Percentiles rank a stretch among this genome's conserved stretches.
These are phyloP conservation scores for Sarcophaga caerulescens DNA, from an alignment of 2,888 invertebrate species.

Conservation along the genomic window DNA sequence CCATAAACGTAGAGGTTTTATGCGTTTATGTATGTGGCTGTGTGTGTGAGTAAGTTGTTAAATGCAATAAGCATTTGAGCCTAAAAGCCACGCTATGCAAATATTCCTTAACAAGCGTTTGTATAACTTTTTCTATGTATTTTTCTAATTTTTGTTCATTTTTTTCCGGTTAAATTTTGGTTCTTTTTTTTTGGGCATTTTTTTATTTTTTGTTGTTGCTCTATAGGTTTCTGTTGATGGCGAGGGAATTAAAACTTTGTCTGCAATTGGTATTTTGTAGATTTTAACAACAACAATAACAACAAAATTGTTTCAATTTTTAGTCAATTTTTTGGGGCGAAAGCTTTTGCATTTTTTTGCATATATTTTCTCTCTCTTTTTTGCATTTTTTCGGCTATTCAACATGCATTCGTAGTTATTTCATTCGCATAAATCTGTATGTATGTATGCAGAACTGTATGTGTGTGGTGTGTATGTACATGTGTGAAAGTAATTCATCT, in stretches of 20 bases:
- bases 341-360: slow-evolving; percentile 53
- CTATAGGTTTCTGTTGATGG: slow-evolving; percentile 4
- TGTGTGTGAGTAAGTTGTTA: slow-evolving; percentile 43
- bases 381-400: slow-evolving; percentile 55
- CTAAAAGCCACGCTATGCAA: slow-evolving; percentile 69
- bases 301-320: slow-evolving; percentile 62
- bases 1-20: too few relatives aligned
- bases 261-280: slow-evolving; percentile 67
- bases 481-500: slow-evolving; percentile 66
- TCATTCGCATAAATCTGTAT: slow-evolving; percentile 20
- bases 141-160: slow-evolving; percentile 56
- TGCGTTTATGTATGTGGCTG: background rate
- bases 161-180: slow-evolving; percentile 58
- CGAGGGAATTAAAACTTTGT: slow-evolving; percentile 70
- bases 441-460: background rate
- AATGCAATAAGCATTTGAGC: slow-evolving; percentile 71
- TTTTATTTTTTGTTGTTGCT: slow-evolving; percentile 43
- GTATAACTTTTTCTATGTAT: slow-evolving; percentile 57
- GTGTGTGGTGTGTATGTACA: slow-evolving; percentile 8
- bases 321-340: slow-evolving; percentile 57
- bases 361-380: slow-evolving; percentile 17
- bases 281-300: slow-evolving; percentile 54
- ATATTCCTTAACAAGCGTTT: slow-evolving; percentile 67
- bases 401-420: slow-evolving; percentile 36
- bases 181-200: slow-evolving; percentile 33